Evolutionary conservation across 2,113 vertebrate species (phyloP).

Genomic region (Chaetura pelagica): DNA sequence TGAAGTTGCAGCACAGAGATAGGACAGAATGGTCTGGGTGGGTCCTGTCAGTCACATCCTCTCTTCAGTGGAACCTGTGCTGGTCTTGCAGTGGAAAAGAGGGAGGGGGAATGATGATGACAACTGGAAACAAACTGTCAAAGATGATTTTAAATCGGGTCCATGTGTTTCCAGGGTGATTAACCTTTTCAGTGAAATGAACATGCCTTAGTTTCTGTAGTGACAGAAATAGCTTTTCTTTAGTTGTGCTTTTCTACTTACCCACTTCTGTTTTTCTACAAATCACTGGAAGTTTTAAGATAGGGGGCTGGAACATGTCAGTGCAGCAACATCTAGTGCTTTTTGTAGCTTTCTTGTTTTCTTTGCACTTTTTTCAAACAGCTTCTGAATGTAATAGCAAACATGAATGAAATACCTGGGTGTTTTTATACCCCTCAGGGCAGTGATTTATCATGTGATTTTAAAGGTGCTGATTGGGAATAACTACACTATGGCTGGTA

Average conservation of each 20-base stretch:
- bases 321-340: background rate
- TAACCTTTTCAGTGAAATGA: background rate
- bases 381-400: background rate
- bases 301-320: background rate
- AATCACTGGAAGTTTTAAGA: background rate
- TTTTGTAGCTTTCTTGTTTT: background rate
- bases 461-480: background rate
- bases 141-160: background rate
- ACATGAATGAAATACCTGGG: background rate
- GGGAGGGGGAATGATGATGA: accelerated
- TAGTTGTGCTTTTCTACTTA: background rate
- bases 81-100: background rate
- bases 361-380: background rate
- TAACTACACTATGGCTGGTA: background rate
- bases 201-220: background rate
- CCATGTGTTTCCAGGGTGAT: background rate
- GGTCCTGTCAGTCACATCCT: background rate
- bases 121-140: background rate
- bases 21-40: background rate
- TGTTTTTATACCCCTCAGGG: background rate
- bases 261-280: background rate
- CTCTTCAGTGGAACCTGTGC: background rate
- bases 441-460: background rate
- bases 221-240: background rate
- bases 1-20: background rate